These are phyloP conservation scores for Drosophila glabriapex DNA, from an alignment of 2,888 invertebrate genomes.

Conservation along the genomic window DNA sequence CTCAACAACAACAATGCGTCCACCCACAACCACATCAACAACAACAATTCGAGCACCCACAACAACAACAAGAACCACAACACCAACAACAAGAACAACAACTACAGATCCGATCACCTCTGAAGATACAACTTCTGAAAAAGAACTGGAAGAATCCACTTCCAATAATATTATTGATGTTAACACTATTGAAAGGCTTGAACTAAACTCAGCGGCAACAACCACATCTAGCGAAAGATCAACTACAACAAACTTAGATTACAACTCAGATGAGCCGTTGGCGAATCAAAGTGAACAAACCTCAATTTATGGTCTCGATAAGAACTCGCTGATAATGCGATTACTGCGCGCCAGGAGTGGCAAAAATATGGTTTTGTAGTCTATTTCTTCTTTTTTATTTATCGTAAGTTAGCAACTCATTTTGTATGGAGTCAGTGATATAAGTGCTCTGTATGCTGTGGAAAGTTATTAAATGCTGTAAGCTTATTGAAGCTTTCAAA, in stretches of 20 bases:
- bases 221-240: not conserved
- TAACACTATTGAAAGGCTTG: not conserved
- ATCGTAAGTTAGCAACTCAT: slow-evolving; percentile 6
- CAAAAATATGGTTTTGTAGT: slow-evolving; percentile 41
- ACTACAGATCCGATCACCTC: not conserved
- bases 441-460: slow-evolving; percentile 16
- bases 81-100: not conserved
- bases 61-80: not conserved
- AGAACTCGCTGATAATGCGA: slow-evolving; percentile 74
- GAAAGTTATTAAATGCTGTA: slow-evolving; percentile 3
- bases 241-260: slow-evolving; percentile 44
- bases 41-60: not conserved
- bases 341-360: slow-evolving; percentile 58
- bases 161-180: not conserved
- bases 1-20: not conserved
- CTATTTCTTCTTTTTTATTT: not conserved
- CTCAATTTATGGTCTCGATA: slow-evolving; percentile 66
- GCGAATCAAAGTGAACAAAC: slow-evolving; percentile 37
- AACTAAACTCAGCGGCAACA: slow-evolving; percentile 12
- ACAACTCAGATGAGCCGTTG: slow-evolving; percentile 44
- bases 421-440: slow-evolving; percentile 31
- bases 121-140: slow-evolving; percentile 9
- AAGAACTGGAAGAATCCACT: not conserved
- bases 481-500: slow-evolving; percentile 1
- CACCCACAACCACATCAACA: slow-evolving; percentile 2